Evolutionary conservation across 2,797 vertebrate species (phyloP).

Genomic region (Clarias pachynema): DNA sequence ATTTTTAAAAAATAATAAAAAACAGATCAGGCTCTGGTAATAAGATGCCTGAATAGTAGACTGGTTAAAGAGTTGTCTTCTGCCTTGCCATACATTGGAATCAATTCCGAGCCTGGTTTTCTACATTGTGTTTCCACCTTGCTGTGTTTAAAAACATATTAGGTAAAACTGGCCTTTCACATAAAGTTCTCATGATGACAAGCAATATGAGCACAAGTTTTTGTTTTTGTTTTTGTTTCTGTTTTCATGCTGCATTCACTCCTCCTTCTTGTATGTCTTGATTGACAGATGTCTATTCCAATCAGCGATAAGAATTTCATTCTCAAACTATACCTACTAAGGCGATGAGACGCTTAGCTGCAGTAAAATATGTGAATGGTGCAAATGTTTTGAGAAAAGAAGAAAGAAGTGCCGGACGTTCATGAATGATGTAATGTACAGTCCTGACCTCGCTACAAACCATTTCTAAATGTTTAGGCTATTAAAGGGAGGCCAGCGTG

Average conservation of each 20-base stretch:
- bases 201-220: not conserved
- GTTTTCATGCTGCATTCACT: not conserved
- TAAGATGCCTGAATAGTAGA: not conserved
- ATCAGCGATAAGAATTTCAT: no score
- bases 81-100: not conserved
- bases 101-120: not conserved
- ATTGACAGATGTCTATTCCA: no score
- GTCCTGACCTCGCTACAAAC: no score
- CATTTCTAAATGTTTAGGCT: no score
- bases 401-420: no score
- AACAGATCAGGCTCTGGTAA: not conserved
- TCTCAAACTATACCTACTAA: no score
- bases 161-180: not conserved
- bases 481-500: no score
- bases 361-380: no score
- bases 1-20: not conserved
- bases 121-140: not conserved
- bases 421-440: no score
- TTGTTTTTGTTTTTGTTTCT: constrained; percentile 11
- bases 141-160: not conserved
- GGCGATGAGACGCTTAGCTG: no score
- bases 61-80: not conserved
- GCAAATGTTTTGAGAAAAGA: no score
- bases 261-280: not conserved
- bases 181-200: not conserved